These are phyloP conservation scores for Paraescarpia echinospica DNA, from an alignment of 1,140 invertebrate species.

Conservation along the genomic window DNA sequence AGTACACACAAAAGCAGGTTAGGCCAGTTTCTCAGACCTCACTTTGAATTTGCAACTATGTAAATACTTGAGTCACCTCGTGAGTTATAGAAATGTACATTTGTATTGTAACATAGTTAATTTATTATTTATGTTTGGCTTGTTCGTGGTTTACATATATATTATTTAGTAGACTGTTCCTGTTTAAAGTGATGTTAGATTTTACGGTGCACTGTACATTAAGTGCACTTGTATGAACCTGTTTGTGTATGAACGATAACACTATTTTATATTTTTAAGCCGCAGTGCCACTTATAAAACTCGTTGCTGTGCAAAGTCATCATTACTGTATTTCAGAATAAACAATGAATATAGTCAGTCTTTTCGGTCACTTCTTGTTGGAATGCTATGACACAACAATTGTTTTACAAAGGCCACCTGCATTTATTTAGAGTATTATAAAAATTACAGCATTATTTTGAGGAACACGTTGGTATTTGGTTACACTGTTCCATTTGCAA, in stretches of 20 bases:
- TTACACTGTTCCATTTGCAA: too few species aligned
- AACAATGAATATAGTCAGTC: neutral
- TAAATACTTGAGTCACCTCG: neutral
- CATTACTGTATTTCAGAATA: neutral
- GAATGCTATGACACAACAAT: neutral
- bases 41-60: neutral
- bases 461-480: too few species aligned
- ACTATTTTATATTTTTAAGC: neutral
- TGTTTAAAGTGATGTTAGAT: neutral
- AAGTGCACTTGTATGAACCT: neutral
- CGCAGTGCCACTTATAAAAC: neutral
- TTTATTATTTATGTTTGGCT: conserved; percentile 2
- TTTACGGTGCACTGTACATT: neutral
- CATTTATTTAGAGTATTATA: neutral
- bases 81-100: neutral
- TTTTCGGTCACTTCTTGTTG: neutral
- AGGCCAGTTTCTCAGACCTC: neutral
- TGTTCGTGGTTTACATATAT: neutral
- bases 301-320: neutral
- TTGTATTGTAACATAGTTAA: neutral
- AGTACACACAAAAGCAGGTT: neutral
- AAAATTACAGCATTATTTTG: neutral
- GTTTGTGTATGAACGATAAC: neutral
- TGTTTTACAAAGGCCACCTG: neutral
- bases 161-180: neutral